These are phyloP conservation scores for Pristionchus mayeri DNA, from an alignment of 2,888 invertebrate genomes.

Conservation along the genomic window DNA sequence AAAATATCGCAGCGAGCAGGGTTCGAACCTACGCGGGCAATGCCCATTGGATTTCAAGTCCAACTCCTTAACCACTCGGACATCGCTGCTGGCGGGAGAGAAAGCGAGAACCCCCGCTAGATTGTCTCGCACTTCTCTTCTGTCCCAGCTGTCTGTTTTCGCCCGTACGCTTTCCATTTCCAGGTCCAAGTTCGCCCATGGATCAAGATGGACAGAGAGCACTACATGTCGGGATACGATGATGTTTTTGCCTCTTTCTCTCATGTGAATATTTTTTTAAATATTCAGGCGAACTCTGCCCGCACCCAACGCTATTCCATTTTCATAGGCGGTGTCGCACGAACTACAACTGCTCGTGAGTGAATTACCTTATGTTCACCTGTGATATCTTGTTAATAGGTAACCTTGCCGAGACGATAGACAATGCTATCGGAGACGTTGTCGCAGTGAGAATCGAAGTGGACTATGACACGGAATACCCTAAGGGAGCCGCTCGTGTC, in stretches of 20 bases:
- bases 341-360: slow-evolving; percentile 49
- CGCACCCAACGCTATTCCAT: slow-evolving; percentile 40
- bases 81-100: slow-evolving; percentile 52
- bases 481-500: slow-evolving; percentile 48
- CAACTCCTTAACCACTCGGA: slow-evolving; percentile 82
- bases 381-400: neutral
- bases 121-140: neutral
- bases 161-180: neutral
- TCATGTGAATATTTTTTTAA: neutral
- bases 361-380: neutral
- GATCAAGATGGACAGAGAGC: slow-evolving; percentile 42
- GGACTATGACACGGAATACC: slow-evolving; percentile 49
- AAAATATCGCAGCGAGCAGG: slow-evolving; percentile 79
- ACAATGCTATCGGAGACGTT: slow-evolving; percentile 42
- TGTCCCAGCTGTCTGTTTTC: slow-evolving; percentile 5
- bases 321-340: slow-evolving; percentile 48
- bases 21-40: slow-evolving; percentile 83
- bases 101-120: neutral
- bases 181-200: slow-evolving; percentile 49
- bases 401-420: slow-evolving; percentile 42
- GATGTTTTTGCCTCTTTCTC: no score
- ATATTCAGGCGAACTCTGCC: slow-evolving; percentile 1
- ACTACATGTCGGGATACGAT: slow-evolving; percentile 30
- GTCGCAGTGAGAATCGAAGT: slow-evolving; percentile 46
- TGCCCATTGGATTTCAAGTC: slow-evolving; percentile 83